Base-by-base conservation (phyloP, 2,113 vertebrate species). In the Neodon shergylaensis region DNA sequence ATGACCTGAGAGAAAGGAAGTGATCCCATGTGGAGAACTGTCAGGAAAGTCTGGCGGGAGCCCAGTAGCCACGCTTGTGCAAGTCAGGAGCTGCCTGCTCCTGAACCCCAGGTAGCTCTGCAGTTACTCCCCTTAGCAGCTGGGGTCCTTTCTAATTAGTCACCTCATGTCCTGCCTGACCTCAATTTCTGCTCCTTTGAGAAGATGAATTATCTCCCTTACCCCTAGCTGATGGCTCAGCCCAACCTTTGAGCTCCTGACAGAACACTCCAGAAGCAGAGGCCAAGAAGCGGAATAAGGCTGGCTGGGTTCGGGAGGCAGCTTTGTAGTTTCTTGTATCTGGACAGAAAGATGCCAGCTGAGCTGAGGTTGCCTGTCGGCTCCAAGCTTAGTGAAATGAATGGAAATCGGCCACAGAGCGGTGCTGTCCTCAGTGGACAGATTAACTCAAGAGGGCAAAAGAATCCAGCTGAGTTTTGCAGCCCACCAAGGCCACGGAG, bases 181-280 rank as follows among this genome's bases (percentile, higher is more conserved):
- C 88, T 95, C 93, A n/a, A 63, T 95, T 92, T 66, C 85, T 63
- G 88, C 82, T 92, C 84, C n/a, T 66, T 88, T 78, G 88, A 93
- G 94, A 95, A 95, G 78, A 79, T 82, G 52, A 90, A 72, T 36
- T 7, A 70, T 3, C 52, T 61, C 22, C n/a, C n/a, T 36, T 61
- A 26, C 78, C 54, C 78, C 49, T 33, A 14, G 52, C 44, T n/a
- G 63, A 63, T 70, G 42, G 58, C 76, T 68, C 21, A 14, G 12
- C 49, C 84, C 68, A 28, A 36, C 39, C 73, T 89, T 31, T 28
- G 42, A 2, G 2, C 31, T 19, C 66, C 6, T 31, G 47, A 47
- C 8, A 58, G 61, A 90, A 12, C 36, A 44, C 10, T 11, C 8
- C 44, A 24, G 88, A 63, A 49, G 0, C 65, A 88, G 39, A 61